Evolutionary conservation across 2,797 vertebrate species (phyloP).

Genomic region (Enteromius treurensis): DNA sequence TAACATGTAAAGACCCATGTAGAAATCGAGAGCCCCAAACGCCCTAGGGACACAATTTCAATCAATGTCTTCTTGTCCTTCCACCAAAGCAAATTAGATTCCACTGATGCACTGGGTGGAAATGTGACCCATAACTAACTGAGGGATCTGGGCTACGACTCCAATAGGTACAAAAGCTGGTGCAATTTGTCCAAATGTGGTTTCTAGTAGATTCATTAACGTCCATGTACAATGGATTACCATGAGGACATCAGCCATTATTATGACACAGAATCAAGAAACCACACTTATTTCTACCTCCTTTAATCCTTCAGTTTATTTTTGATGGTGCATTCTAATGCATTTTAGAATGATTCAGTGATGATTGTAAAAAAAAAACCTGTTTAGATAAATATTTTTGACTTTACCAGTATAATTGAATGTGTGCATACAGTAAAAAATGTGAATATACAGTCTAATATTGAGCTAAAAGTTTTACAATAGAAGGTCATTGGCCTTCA

Average conservation of each 20-base stretch:
- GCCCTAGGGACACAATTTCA: slow-evolving; percentile 79
- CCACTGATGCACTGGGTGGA: slow-evolving; percentile 72
- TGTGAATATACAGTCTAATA: no score
- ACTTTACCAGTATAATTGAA: not conserved
- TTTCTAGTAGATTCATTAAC: slow-evolving; percentile 32
- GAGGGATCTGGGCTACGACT: slow-evolving; percentile 69
- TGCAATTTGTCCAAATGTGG: slow-evolving; percentile 33
- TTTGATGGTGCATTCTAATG: not conserved
- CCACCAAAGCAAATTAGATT: slow-evolving; percentile 82
- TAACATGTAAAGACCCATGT: slow-evolving; percentile 78
- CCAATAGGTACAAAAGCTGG: slow-evolving; percentile 70
- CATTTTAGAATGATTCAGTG: slow-evolving; percentile 3
- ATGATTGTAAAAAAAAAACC: not conserved
- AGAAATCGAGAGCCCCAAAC: slow-evolving; percentile 73
- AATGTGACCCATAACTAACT: slow-evolving; percentile 80
- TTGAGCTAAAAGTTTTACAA: not conserved
- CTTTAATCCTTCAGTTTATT: not conserved
- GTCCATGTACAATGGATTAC: slow-evolving; percentile 36
- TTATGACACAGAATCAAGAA: not conserved
- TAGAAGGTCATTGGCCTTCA: no score
- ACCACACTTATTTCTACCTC: not conserved
- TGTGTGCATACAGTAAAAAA: not conserved
- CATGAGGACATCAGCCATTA: not conserved
- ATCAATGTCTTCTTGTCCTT: slow-evolving; percentile 86
- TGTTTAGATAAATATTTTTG: not conserved